phyloP scores from a whole-genome alignment of 1,140 invertebrate genomes.

The Medauroidea extradentata region DNA sequence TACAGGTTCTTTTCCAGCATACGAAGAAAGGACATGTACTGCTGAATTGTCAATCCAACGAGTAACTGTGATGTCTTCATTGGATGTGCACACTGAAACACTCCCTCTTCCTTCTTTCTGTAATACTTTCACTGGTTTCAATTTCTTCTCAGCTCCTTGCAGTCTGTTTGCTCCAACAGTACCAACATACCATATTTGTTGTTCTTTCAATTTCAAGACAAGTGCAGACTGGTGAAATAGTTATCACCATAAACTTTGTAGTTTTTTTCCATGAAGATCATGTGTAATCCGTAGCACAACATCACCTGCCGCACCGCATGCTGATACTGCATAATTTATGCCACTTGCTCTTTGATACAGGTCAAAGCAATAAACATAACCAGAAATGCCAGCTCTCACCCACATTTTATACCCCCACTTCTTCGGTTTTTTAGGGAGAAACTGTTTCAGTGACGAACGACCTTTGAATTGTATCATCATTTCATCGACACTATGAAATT shows the following conservation, averaged over 20 bases:
- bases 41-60: constrained; percentile 45
- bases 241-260: constrained; percentile 5
- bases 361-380: constrained; percentile 26
- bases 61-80: constrained; percentile 30
- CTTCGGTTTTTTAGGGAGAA: constrained; percentile 31
- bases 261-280: constrained; percentile 24
- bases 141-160: constrained; percentile 38
- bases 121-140: constrained; percentile 29
- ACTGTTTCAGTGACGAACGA: constrained; percentile 24
- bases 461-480: constrained; percentile 34
- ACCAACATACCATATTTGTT: not conserved
- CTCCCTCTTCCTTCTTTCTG: constrained; percentile 13
- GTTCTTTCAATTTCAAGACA: not conserved
- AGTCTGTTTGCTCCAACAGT: constrained; percentile 1
- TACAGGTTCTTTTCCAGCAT: constrained; percentile 33
- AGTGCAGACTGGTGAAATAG: constrained; percentile 1
- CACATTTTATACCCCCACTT: constrained; percentile 33
- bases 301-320: constrained; percentile 30
- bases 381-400: constrained; percentile 14
- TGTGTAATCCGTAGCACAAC: constrained; percentile 27
- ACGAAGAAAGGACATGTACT: constrained; percentile 41
- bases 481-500: constrained; percentile 37
- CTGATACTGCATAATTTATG: not conserved
- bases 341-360: constrained; percentile 14
- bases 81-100: constrained; percentile 8